Evolutionary conservation across 2,113 vertebrate genomes (phyloP), one percentile per base, ranked within the genome.

Genomic region (Clarias macrocephalus): DNA sequence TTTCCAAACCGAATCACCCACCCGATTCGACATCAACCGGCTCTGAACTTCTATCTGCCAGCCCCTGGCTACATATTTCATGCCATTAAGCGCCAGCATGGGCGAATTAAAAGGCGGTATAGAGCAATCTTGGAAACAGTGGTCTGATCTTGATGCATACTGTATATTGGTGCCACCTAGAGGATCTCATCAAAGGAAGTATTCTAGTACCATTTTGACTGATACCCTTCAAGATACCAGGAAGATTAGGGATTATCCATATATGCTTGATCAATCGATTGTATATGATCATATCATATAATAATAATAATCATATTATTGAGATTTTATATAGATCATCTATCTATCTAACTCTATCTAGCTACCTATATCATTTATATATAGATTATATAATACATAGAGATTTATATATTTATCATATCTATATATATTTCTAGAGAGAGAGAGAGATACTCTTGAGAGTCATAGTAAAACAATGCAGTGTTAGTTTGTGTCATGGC

Each of bases 81-180:
- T 81, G 28, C 62, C 57, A 37, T 76, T 48, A 52, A 52, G 15
- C 48, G 48, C 48, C 48, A 48, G 7, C 48, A 48, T n/a, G 57
- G 54, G 1, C 9, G 30, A 60, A 62, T 62, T 60, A 80, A 37
- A 3, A 62, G 57, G 57, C 48, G 19, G 13, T 37, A 62, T 81
- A 7, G 57, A 0, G 7, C 21, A 25, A 60, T 60, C 79, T 59
- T 28, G 30, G 18, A 60, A 60, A 59, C 25, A 80, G 54, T 5
- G 37, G 28, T 37, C 18, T 33, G 21, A 75, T 9, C 1, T 82
- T 82, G 37, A n/a, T 57, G 85, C 42, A 82, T 33, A 48, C 48
- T 48, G 48, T 48, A 68, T 89, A 80, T 86, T 88, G 77, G 87
- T 84, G 86, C 89, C 89, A 89, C 85, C 91, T 89, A 90, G 89